These are phyloP conservation scores for Drosophila jambulina DNA, from an alignment of 1,140 invertebrate genomes.

Conservation along the genomic window DNA sequence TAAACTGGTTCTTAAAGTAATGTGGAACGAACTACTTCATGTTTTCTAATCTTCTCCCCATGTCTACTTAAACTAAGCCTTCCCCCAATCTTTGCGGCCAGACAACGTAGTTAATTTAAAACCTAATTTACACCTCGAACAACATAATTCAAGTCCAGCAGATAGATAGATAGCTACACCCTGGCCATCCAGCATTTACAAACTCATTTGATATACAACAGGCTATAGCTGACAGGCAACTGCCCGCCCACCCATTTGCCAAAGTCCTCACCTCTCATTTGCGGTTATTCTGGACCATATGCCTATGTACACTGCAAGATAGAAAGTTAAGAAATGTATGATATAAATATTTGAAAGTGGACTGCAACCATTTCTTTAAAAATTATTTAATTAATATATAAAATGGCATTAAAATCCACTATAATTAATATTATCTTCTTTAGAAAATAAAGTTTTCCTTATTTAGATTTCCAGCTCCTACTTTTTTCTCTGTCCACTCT, in stretches of 20 bases:
- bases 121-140: slow-evolving; percentile 59
- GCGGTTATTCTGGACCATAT: slow-evolving; percentile 24
- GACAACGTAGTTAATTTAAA: slow-evolving; percentile 30
- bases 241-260: slow-evolving; percentile 41
- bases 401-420: fast-evolving
- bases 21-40: neutral
- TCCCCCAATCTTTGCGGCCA: neutral
- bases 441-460: too few relatives aligned
- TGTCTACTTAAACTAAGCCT: neutral
- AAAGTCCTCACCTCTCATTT: slow-evolving; percentile 12
- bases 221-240: slow-evolving; percentile 12
- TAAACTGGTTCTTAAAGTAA: slow-evolving; percentile 19
- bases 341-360: neutral
- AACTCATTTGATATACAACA: slow-evolving; percentile 44
- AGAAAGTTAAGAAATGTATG: neutral
- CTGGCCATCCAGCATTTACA: slow-evolving; percentile 22
- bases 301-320: slow-evolving; percentile 5
- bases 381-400: neutral
- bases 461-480: neutral
- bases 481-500: slow-evolving; percentile 12
- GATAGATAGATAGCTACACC: slow-evolving; percentile 16
- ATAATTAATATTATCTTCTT: neutral
- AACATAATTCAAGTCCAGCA: slow-evolving; percentile 48
- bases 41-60: neutral
- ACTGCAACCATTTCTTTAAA: too few relatives aligned